Percentiles rank a stretch among this genome's conserved stretches.
These are phyloP conservation scores for Drosophila eugracilis DNA, from an alignment of 1,140 invertebrate species.

Conservation along the genomic window DNA sequence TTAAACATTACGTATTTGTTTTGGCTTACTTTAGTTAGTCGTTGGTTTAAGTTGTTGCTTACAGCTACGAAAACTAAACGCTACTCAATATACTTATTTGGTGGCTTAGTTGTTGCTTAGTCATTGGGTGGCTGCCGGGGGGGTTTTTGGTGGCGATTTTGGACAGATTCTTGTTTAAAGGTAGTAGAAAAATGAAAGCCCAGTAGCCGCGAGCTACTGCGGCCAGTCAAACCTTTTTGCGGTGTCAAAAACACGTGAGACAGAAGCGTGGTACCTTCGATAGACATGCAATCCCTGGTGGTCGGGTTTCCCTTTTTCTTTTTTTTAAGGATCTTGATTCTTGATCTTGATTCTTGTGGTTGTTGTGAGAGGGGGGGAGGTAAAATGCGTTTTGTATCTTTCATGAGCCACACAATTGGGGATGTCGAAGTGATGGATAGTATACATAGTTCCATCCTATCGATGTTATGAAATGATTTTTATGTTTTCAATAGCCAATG, in stretches of 20 bases:
- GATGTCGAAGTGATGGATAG: constrained; percentile 28
- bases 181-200: constrained; percentile 82
- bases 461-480: constrained; percentile 26
- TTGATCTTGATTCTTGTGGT: constrained; percentile 9
- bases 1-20: constrained; percentile 44
- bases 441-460: constrained; percentile 26
- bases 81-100: constrained; percentile 66
- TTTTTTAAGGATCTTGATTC: too few relatives aligned
- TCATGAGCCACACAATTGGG: constrained; percentile 44
- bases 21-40: constrained; percentile 43
- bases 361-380: constrained; percentile 30
- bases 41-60: constrained; percentile 43
- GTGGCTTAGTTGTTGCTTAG: constrained; percentile 9
- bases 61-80: constrained; percentile 51
- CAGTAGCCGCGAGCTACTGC: constrained; percentile 68
- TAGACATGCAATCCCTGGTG: constrained; percentile 19
- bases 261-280: constrained; percentile 26
- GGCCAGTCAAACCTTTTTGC: constrained; percentile 80
- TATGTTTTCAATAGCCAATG: constrained; percentile 28
- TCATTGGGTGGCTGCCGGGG: constrained; percentile 33
- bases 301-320: constrained; percentile 8
- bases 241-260: constrained; percentile 80
- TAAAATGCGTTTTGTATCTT: constrained; percentile 47
- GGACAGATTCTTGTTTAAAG: constrained; percentile 85
- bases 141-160: constrained; percentile 72